Conservation (phyloP, 2,888 invertebrate species). For the Tuberolachnus salignus region DNA sequence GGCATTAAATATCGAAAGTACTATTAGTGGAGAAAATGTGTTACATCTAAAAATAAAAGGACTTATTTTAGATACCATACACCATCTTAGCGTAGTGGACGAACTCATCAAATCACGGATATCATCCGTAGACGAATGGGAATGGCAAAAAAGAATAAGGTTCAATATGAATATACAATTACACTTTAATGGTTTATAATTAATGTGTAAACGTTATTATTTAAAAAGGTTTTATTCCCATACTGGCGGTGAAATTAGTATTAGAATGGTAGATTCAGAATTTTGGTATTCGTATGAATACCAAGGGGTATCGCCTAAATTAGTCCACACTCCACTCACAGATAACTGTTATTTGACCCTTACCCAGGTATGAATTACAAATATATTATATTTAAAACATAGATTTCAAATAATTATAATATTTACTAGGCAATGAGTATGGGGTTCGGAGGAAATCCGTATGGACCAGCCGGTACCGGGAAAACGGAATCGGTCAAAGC, state of each 20-base stretch:
- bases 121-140: conserved; percentile 78
- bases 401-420: conserved; percentile 57
- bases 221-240: conserved; percentile 56
- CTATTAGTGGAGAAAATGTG: conserved; percentile 67
- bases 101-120: conserved; percentile 75
- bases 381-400: neutral
- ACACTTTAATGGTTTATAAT: neutral
- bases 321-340: conserved; percentile 94
- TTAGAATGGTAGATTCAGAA: conserved; percentile 91
- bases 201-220: neutral
- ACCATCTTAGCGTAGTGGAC: conserved; percentile 84
- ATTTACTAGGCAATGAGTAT: conserved; percentile 80
- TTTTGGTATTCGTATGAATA: conserved; percentile 98
- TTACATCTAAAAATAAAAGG: conserved; percentile 87
- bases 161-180: conserved; percentile 61
- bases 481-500: conserved; percentile 99
- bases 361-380: conserved; percentile 73
- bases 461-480: conserved; percentile 98
- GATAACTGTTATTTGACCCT: conserved; percentile 97
- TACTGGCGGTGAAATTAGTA: conserved; percentile 69
- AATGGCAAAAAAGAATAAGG: conserved; percentile 94
- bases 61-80: conserved; percentile 89
- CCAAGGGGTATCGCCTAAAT: conserved; percentile 92
- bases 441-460: conserved; percentile 97
- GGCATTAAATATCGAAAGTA: conserved; percentile 63